Evolutionary conservation across 2,888 invertebrate genomes (phyloP), one percentile per base, ranked within the genome.

Genomic region (Zonitis immaculata): DNA sequence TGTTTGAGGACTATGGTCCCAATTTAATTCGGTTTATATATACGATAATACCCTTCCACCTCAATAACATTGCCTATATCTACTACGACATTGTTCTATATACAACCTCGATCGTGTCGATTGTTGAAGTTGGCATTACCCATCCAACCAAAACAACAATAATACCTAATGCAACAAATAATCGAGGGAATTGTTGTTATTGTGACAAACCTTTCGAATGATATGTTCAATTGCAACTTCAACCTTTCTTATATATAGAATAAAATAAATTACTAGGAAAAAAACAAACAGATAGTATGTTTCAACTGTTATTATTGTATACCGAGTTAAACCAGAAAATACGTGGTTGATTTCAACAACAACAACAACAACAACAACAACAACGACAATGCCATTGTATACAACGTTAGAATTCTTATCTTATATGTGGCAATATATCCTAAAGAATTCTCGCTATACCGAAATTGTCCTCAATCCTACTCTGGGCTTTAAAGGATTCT

Each of bases 401-500:
- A 39, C 7, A 42, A 28, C 45, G 51, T 60, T 60, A 56, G 54
- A 54, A 60, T 60, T 60, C 58, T 60, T 60, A 60, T 60, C 60
- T 52, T 53, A 49, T n/a, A n/a, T 47, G 42, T 42, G 45, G 54
- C 53, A 56, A 55, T 60, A 58, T 60, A 58, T 60, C 56, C 49
- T 22, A 39, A 42, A 42, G 22, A 22, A 50, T 51, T 54, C 51
- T 52, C 47, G 44, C 39, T n/a, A n/a, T n/a, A n/a, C 6, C 30
- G 54, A 59, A 62, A 60, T 60, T 62, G 60, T 59, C 58, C 60
- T 58, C 58, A 56, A 61, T 57, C 60, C 62, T 49, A 47, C 49
- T 56, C 54, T 54, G 58, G n/a, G 58, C 57, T 66, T 67, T 64
- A 66, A 60, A 63, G 65, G 67, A 67, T 66, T 63, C 59, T 58